Base-by-base conservation (phyloP, 2,888 invertebrate genomes). In the Cheilosia grossa region DNA sequence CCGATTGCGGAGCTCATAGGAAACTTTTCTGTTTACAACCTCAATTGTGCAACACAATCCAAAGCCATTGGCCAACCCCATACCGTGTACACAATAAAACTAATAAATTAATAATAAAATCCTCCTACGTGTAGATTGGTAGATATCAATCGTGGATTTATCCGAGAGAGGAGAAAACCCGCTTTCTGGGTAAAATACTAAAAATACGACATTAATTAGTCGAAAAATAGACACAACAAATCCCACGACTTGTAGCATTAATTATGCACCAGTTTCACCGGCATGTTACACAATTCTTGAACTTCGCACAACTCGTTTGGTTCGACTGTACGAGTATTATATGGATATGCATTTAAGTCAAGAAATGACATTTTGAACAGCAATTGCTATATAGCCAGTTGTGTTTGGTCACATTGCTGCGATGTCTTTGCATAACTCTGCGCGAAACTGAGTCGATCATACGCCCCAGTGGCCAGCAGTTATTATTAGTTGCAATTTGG, bases 271-370 rank as follows among this genome's bases (percentile, higher is more conserved):
- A 66, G 78, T 82, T 73, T 67, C 72, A 56, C 72, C 72, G 77
- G 78, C 78, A 44, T 40, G 56, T 78, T 78, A 63, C 67, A 78
- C 63, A 73, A 82, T 64, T 69, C 21, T 78, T 82, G 73, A 67
- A 79, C 51, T 74, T 67, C 63, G 63, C 70, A 15, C 15, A 49
- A 21, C 19, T 17, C 17, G 1, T 9, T 49, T n/a, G 13, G 17
- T 10, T 33, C 44, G 56, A 59, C 30, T 42, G 53, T 27, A 5
- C n/a, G n/a, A n/a, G n/a, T n/a, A n/a, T n/a, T n/a, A 30, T 53
- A 21, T 21, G 21, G 27, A 1, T 17, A 0, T n/a, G 1, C 2
- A 42, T 15, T 6, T n/a, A 5, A 66, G 13, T 37, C 37, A 13
- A 37, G 13, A 13, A 51, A 53, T 44, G 51, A 10, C 24, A 47